A percentile compares a stretch with the other conserved stretches of the same genome.
These are phyloP conservation scores for Champsocephalus gunnari DNA, from an alignment of 2,797 vertebrate genomes.

Conservation along the genomic window DNA sequence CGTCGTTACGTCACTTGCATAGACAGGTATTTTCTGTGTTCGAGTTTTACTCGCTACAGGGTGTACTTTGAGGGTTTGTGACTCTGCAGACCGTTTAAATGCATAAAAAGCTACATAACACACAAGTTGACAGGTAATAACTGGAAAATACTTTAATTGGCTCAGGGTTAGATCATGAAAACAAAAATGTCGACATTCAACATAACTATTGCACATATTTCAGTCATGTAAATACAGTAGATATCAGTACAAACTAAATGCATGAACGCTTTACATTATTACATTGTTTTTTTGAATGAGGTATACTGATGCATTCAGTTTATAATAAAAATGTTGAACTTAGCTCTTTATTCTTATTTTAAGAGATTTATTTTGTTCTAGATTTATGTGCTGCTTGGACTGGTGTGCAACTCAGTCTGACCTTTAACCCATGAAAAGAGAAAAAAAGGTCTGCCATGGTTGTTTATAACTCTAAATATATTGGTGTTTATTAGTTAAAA, in stretches of 20 bases:
- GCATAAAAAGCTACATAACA: no score
- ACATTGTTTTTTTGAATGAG: not conserved
- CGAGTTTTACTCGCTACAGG: no score
- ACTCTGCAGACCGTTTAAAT: no score
- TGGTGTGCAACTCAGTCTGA: conserved; percentile 8
- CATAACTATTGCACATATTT: conserved; percentile 23
- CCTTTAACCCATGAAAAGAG: conserved; percentile 2
- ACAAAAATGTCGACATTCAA: conserved; percentile 10
- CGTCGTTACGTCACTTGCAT: no score
- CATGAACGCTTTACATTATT: not conserved
- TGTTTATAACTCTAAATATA: not conserved
- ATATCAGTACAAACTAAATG: not conserved
- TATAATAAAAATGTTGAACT: not conserved
- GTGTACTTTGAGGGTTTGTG: no score
- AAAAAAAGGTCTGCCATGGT: no score
- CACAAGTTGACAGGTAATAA: no score
- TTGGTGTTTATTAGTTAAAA: not conserved
- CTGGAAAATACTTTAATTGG: conserved; percentile 26
- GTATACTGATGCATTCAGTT: not conserved
- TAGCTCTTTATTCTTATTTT: not conserved
- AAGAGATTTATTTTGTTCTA: conserved; percentile 1
- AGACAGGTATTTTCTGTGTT: no score
- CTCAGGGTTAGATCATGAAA: conserved; percentile 12
- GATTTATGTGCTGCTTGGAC: not conserved
- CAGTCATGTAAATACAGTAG: not conserved